A percentile compares a stretch with the other conserved stretches of the same genome.
Evolutionary conservation across 2,888 invertebrate genomes (phyloP).

Genomic region (Opisthograptis luteolata): DNA sequence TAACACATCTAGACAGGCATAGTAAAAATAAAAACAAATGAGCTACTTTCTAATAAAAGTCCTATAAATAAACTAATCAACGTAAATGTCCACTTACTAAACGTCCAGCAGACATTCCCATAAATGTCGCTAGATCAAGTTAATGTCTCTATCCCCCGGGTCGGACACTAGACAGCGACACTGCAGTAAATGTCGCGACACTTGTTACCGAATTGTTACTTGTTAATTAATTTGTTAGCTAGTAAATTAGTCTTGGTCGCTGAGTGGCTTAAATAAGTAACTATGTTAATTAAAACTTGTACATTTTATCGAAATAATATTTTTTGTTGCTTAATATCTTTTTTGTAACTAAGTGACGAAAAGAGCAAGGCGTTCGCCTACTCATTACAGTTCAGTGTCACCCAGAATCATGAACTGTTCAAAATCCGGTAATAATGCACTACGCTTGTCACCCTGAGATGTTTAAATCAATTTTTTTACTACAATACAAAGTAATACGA

Average conservation of each 20-base stretch:
- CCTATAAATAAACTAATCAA: not conserved
- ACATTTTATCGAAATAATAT: too few relatives aligned
- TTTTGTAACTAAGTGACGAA: too few relatives aligned
- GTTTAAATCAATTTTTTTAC: too few relatives aligned
- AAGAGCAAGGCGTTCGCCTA: too few relatives aligned
- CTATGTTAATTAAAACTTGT: too few relatives aligned
- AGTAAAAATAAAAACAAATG: too few relatives aligned
- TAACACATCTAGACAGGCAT: not conserved
- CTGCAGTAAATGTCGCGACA: conserved; percentile 1
- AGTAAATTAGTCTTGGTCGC: conserved; percentile 1
- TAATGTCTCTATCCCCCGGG: not conserved
- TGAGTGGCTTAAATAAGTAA: not conserved
- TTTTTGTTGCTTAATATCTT: too few relatives aligned
- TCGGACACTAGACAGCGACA: conserved; percentile 1
- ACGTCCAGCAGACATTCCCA: not conserved
- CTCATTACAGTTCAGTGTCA: too few relatives aligned
- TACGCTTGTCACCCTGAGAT: too few relatives aligned
- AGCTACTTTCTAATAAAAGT: conserved; percentile 1
- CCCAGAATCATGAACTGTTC: too few relatives aligned
- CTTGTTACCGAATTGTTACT: conserved; percentile 1
- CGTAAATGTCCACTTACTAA: not conserved
- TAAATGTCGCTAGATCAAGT: conserved; percentile 8
- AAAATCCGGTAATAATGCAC: too few relatives aligned
- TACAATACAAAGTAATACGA: too few relatives aligned
- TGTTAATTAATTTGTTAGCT: not conserved